These are phyloP conservation scores for Oxycera nigricornis DNA, from an alignment of 2,888 invertebrate species.

Conservation along the genomic window DNA sequence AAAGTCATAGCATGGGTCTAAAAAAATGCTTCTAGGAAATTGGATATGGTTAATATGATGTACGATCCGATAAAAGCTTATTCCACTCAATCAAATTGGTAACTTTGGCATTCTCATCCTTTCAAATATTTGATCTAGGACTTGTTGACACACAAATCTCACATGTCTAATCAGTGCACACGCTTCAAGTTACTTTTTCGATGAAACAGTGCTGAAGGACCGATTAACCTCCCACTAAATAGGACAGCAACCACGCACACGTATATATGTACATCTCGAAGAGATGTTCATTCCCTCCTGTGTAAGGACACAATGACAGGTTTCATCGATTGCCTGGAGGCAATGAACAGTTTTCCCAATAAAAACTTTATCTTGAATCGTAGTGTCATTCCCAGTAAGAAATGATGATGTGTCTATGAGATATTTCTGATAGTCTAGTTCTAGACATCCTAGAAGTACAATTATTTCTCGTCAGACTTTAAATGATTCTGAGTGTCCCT, in stretches of 20 bases:
- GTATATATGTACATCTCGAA: background rate
- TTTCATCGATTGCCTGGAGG: constrained; percentile 3
- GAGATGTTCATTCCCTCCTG: background rate
- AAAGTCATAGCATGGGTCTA: background rate
- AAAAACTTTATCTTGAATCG: too few relatives aligned
- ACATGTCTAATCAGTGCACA: constrained; percentile 21
- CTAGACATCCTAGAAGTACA: too few relatives aligned
- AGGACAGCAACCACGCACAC: background rate
- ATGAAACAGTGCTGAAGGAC: constrained; percentile 18
- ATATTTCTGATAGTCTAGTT: too few relatives aligned
- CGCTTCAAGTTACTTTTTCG: constrained; percentile 20
- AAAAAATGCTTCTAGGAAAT: background rate
- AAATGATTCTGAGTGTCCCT: too few relatives aligned
- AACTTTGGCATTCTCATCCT: background rate
- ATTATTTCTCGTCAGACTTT: too few relatives aligned
- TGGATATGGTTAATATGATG: background rate
- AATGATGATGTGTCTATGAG: too few relatives aligned
- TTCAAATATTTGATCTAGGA: background rate
- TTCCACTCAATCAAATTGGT: constrained; percentile 35
- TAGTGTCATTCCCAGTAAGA: too few relatives aligned
- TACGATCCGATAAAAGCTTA: constrained; percentile 22
- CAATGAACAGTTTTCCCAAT: background rate
- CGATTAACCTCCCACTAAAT: constrained; percentile 44
- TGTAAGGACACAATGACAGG: constrained; percentile 15
- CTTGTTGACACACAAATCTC: constrained; percentile 36